Base-by-base conservation (phyloP, 2,888 invertebrate genomes). In the Andrena fulva region DNA sequence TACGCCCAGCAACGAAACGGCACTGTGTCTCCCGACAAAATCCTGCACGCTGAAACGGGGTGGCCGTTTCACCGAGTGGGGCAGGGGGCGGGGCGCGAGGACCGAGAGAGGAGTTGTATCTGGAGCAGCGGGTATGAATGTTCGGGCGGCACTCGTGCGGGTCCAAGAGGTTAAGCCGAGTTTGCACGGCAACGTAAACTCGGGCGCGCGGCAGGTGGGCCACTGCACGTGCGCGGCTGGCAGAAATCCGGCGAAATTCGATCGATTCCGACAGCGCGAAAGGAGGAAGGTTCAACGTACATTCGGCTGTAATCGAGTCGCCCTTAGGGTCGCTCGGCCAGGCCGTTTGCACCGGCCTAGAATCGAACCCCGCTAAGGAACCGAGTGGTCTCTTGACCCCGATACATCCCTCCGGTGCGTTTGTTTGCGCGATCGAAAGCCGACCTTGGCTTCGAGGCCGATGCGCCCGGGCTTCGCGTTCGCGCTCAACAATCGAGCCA, bases 161-260 rank as follows among this genome's bases (percentile, higher is more conserved):
- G 85, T 82, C 64, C 78, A 66, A 84, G 78, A 78, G 85, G 84
- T 77, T 76, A 80, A 84, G 83, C 73, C 84, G 84, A 85, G 85
- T 85, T 85, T 85, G 84, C 85, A 85, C 84, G 74, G 77, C 80
- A 84, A 84, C 80, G 77, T 85, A 85, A 85, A 85, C 84, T 73
- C 62, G 80, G 75, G 74, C 73, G 73, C 60, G 54, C 66, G 71
- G 68, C 83, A 87, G 87, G 81, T 87, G 84, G 81, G 87, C 79
- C 81, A 69, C 81, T 86, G 85, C 87, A 88, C 88, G 87, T 88
- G 87, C 87, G 87, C 87, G 87, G 71, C 69, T 42, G 73, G 75
- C 80, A 88, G 82, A 88, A 87, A 88, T 87, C 88, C 86, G 86
- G 77, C 80, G 77, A 88, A 88, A 88, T 86, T 88, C 86, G 88